phyloP scores from a whole-genome alignment of 2,113 vertebrate genomes.

The Synchiropus splendidus region DNA sequence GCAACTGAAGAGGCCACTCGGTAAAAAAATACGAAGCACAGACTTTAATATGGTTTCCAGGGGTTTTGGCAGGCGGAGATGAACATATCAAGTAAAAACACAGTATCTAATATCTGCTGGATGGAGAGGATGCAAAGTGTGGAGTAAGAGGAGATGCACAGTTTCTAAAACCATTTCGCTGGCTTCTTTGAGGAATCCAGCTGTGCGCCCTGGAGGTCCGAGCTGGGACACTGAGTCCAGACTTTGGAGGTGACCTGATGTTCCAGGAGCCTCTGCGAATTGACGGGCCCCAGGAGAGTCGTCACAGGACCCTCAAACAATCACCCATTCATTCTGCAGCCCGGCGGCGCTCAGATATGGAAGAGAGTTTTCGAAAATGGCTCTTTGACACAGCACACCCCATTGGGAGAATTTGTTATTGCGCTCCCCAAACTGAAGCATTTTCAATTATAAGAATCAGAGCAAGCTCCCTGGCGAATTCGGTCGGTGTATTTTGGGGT shows the following conservation, averaged over 20 bases:
- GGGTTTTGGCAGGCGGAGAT: conserved; percentile 53
- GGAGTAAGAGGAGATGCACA: conserved; percentile 54
- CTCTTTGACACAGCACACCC: neutral
- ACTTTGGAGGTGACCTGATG: conserved; percentile 45
- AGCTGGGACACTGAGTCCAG: conserved; percentile 30
- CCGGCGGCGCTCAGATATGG: neutral
- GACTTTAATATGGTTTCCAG: conserved; percentile 59
- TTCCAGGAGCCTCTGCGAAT: conserved; percentile 50
- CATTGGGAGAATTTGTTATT: neutral
- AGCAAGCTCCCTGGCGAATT: conserved; percentile 26
- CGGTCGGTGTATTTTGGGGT: conserved; percentile 41
- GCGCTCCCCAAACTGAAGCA: neutral
- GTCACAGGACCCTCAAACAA: conserved; percentile 44
- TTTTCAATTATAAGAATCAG: conserved; percentile 23
- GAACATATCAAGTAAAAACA: conserved; percentile 50
- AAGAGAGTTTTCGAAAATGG: too few species aligned
- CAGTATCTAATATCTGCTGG: conserved; percentile 48
- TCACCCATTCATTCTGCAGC: conserved; percentile 57
- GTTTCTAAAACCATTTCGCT: conserved; percentile 54
- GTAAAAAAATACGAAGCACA: conserved; percentile 45
- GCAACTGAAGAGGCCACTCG: conserved; percentile 33
- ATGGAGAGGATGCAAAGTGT: conserved; percentile 17
- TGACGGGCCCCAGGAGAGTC: conserved; percentile 58
- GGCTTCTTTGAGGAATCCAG: conserved; percentile 57
- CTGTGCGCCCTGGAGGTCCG: conserved; percentile 59